Base-by-base conservation (phyloP, 2,888 invertebrate genomes). In the Horisme vitalbata region DNA sequence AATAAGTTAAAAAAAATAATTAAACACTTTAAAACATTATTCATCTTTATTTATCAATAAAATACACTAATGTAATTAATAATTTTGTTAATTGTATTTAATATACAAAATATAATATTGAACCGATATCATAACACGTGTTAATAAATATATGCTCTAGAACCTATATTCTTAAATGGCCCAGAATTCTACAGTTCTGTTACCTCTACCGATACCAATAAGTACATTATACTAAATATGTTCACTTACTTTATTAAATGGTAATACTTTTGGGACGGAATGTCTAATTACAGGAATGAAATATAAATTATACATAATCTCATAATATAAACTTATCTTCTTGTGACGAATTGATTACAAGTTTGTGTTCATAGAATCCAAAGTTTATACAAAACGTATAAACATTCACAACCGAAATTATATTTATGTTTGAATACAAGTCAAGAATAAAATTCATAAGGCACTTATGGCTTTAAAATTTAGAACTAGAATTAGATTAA, bases 231-330 rank as follows among this genome's bases (percentile, higher is more conserved):
- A 13, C 51, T 50, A 59, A 46, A 30, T 33, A 9, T 15, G 20
- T 39, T 31, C 34, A 12, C 44, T 56, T 61, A 61, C 38, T 63
- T 67, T 67, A 58, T 61, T 53, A 71, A 69, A 71, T 77, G 79
- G 78, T 84, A 83, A 83, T 83, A 83, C 80, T 80, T 65, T 71
- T 65, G 62, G 84, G 84, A 85, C 85, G 85, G 85, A 85, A 76
- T 77, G 68, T 76, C 71, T 59, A 59, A 26, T 58, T 55, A 45
- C 9, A 45, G 24, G 48, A 47, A 51, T 50, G 27, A 8, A 38
- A 44, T 41, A 48, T 31, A 34, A 50, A 33, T 43, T 38, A 59
- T 41, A 62, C 55, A 60, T 59, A 58, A 52, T 45, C 46, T 61
- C 55, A 57, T 59, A 59, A 53, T 46, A 53, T 57, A 61, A 48